Base-by-base conservation (phyloP, 2,113 vertebrate genomes). In the Aspiorhynchus laticeps region DNA sequence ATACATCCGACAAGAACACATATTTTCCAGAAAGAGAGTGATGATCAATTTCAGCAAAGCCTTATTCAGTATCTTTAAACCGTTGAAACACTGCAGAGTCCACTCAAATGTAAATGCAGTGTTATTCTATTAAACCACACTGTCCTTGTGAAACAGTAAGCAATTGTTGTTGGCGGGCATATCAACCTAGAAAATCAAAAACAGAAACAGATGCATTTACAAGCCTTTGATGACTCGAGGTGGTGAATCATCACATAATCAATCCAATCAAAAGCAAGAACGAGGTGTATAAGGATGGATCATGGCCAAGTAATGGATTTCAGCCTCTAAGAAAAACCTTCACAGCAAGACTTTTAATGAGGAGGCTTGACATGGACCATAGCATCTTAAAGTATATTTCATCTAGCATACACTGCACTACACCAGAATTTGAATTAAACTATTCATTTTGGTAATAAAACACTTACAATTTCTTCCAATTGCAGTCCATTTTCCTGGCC, bases 131-230 rank as follows among this genome's bases (percentile, higher is more conserved):
- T 69, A 74, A 41, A 84, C 65, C 69, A 84, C 83, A 8, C 69
- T 74, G 69, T 73, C 69, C 69, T 84, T 84, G 83, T 33, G 48
- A 59, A 84, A 84, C 28, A 84, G 24, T 21, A 84, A 51, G 51
- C 83, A 84, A 69, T 84, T 74, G 69, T 84, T 84, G 83, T 84
- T 84, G 83, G 83, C 83, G 0, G 83, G 83, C 83, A 84, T 84
- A 21, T 84, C 83, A 17, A 84, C 69, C 83, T 84, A 74, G 24
- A 59, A 48, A 4, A 84, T 33, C 19, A 71, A 67, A 46, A 56
- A 38, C 81, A 74, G 26, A 67, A 74, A 74, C 82, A 56, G 21
- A 56, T 74, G 28, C 6, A 36, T 74, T 69, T 51, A 43, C 38
- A 46, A 51, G n/a, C 21, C 21, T 43, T 31, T n/a, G 46, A 11